Percentiles rank a stretch among this genome's conserved stretches.
These are phyloP conservation scores for Drosophila navojoa DNA, from an alignment of 1,140 invertebrate genomes.

Conservation along the genomic window DNA sequence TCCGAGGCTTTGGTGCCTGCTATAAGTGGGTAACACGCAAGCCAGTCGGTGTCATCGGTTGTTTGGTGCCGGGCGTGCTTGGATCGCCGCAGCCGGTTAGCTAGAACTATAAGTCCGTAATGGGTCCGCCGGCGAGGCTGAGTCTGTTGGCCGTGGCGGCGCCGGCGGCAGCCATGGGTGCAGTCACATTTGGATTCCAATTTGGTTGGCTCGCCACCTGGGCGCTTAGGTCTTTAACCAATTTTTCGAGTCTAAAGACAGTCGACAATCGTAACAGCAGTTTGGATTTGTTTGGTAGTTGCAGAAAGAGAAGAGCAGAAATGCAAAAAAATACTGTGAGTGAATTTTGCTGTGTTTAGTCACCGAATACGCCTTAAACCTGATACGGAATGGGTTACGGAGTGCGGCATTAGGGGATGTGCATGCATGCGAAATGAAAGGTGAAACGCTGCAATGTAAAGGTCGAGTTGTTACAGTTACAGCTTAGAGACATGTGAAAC, in stretches of 20 bases:
- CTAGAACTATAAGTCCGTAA: constrained; percentile 84
- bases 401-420: constrained; percentile 2
- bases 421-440: constrained; percentile 48
- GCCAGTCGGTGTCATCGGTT: background rate
- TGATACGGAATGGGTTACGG: constrained; percentile 22
- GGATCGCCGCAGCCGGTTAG: constrained; percentile 41
- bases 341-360: constrained; percentile 51
- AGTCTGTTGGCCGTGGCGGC: constrained; percentile 49
- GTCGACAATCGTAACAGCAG: constrained; percentile 9
- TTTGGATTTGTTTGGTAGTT: constrained; percentile 1
- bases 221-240: constrained; percentile 77
- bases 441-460: constrained; percentile 39
- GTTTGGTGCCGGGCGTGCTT: background rate
- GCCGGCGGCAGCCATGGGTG: background rate
- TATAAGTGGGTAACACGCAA: constrained; percentile 71
- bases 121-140: constrained; percentile 70
- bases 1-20: constrained; percentile 40
- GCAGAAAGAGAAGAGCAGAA: constrained; percentile 65
- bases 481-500: constrained; percentile 6
- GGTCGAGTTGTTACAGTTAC: background rate
- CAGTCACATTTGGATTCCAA: constrained; percentile 31
- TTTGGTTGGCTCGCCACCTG: constrained; percentile 54
- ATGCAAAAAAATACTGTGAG: constrained; percentile 63
- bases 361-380: constrained; percentile 29
- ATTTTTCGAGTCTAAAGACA: constrained; percentile 79